Percentiles rank a stretch among this genome's conserved stretches.
Conservation (phyloP, 1,140 invertebrate species). For the Delia radicum region DNA sequence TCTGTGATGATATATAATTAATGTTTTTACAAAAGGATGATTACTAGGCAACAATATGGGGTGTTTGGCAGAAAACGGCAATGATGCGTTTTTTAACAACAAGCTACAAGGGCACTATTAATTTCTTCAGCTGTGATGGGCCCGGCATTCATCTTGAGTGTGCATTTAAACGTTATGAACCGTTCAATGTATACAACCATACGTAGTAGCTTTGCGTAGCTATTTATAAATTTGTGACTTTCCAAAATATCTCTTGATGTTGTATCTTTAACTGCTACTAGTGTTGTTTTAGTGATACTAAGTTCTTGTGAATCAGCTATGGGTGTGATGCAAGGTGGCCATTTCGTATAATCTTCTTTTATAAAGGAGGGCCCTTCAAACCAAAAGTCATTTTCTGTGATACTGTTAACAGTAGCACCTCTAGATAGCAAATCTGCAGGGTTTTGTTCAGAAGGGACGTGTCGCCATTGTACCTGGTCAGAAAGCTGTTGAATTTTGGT, state of each 20-base stretch:
- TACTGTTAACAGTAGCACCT: conserved; percentile 31
- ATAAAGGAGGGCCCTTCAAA: conserved; percentile 42
- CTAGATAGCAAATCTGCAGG: conserved; percentile 40
- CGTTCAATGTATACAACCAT: not conserved
- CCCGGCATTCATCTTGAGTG: not conserved
- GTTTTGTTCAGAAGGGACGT: conserved; percentile 37
- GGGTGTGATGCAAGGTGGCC: not conserved
- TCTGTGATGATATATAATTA: not conserved
- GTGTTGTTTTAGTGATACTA: not conserved
- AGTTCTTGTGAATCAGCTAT: not conserved
- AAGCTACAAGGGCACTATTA: not conserved
- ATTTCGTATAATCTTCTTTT: not conserved
- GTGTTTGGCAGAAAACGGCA: not conserved
- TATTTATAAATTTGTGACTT: conserved; percentile 10
- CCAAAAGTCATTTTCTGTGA: conserved; percentile 41
- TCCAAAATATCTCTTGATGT: not conserved
- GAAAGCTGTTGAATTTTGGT: conserved; percentile 42
- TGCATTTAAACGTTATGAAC: not conserved
- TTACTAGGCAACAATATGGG: conserved; percentile 10
- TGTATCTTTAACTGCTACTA: not conserved
- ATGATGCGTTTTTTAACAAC: not conserved
- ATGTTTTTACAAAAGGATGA: not conserved
- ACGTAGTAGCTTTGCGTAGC: not conserved
- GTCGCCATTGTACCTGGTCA: conserved; percentile 31
- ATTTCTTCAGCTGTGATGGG: not conserved